These are phyloP conservation scores for Ceramica pisi DNA, from an alignment of 2,888 invertebrate species.

Conservation along the genomic window DNA sequence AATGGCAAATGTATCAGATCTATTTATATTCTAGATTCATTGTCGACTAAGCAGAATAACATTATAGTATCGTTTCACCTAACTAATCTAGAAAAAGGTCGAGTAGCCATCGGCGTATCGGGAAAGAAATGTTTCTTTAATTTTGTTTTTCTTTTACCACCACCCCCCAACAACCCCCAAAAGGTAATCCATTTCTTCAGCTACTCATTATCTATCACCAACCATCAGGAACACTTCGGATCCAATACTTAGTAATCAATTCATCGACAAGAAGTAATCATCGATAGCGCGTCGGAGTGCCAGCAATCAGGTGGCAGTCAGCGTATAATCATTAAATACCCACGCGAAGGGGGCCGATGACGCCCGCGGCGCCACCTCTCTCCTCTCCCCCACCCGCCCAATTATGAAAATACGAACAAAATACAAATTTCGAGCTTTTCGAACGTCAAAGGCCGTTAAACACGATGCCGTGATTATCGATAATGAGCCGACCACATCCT, in stretches of 20 bases:
- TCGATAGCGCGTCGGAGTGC: constrained; percentile 77
- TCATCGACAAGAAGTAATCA: constrained; percentile 82
- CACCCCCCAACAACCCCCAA: neutral
- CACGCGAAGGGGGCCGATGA: constrained; percentile 88
- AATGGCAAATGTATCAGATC: neutral
- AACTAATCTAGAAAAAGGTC: neutral
- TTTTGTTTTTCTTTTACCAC: constrained; percentile 9
- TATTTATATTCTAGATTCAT: neutral
- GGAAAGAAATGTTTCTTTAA: neutral
- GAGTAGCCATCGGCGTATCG: too few species aligned
- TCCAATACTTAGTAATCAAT: constrained; percentile 58
- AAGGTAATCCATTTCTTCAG: constrained; percentile 10
- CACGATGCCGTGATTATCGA: constrained; percentile 77
- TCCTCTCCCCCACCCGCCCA: constrained; percentile 82
- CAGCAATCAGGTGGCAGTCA: constrained; percentile 90
- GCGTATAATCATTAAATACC: constrained; percentile 91
- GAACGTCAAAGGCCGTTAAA: constrained; percentile 80
- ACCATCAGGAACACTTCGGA: constrained; percentile 47
- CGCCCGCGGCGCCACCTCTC: constrained; percentile 85
- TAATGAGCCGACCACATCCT: constrained; percentile 80
- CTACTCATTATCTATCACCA: constrained; percentile 36
- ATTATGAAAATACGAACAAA: constrained; percentile 91
- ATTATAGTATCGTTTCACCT: neutral
- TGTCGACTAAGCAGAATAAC: too few species aligned
- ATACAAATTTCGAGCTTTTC: constrained; percentile 86